Evolutionary conservation across 2,797 vertebrate genomes (phyloP), one percentile per base, ranked within the genome.

Genomic region (Paratrypauchen microcephalus): DNA sequence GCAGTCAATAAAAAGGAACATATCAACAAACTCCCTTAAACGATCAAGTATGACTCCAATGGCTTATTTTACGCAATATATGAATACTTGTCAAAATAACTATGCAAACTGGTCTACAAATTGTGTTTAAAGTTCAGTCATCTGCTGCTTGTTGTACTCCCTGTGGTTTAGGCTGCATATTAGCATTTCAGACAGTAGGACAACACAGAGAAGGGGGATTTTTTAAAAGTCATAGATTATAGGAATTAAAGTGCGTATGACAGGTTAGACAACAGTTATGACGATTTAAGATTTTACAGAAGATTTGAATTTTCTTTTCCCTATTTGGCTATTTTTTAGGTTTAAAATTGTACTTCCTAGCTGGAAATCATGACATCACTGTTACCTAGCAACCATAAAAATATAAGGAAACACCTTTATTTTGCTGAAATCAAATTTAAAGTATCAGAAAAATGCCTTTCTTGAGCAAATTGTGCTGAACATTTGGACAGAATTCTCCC

Each of bases 131-230:
- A 77, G 57, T 63, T 76, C 36, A n/a, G 63, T 68, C 68, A 66
- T 81, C 71, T 72, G 65, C 83, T 69, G 64, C 65, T 39, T 52
- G 19, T 65, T 79, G 76, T 70, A 52, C 26, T 61, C 56, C 74
- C 78, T 77, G 74, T 65, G 70, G 13, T 81, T 82, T 75, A 68
- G 79, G 71, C 81, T 73, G 70, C 81, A 68, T 60, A 83, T 77
- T 63, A 70, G 66, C 60, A 75, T 55, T 78, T 64, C 76, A 66
- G 72, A 68, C 13, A 13, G 61, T 59, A 73, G 69, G 68, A 66
- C 74, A 73, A 55, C 45, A 32, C 21, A 24, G 23, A 47, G 6
- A 69, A 16, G 13, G 68, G n/a, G 56, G 58, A n/a, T 11, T 60
- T 32, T 11, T 75, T 82, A 71, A 70, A 78, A 75, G 66, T 83